Base-by-base conservation (phyloP, 1,140 invertebrate species). In the Calliphora vicina region DNA sequence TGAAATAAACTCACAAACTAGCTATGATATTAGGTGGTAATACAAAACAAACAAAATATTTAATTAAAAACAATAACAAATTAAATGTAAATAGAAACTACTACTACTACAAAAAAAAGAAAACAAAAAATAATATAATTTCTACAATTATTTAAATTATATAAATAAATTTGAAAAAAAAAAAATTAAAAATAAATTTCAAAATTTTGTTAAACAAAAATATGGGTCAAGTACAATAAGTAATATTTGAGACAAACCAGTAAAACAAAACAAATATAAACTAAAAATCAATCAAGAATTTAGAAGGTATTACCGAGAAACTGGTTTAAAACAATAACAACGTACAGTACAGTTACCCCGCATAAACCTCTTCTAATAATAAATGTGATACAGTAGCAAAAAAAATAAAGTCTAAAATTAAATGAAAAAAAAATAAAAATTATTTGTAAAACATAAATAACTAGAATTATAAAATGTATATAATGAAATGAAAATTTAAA, bases 1-100 rank as follows among this genome's bases (percentile, higher is more conserved):
- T 78, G 74, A 78, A 67, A 43, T 78, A 89, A 87, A 89, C 88
- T 89, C 88, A 89, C 88, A 89, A 89, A 89, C 89, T 89, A 89
- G 88, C 88, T 89, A 89, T 89, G 88, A 89, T 89, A 89, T 87
- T 89, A 89, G 88, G 26, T 81, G 45, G 45, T 61, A 82, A 82
- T 42, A 67, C 13, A 81, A 67, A 71, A 61, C 13, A 83, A 67
- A 72, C 29, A 83, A 50, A 67, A 83, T 71, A 35, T 35, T 35
- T 35, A 35, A 83, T 27, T 35, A 80, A 25, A 43, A 67, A 82
- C 43, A 80, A 84, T 23, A 72, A 42, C 23, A 83, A 26, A 72
- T 26, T 29, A 74, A 81, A 3, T 83, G 61, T 83, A 72, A 27
- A 80, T 81, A 74, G 17, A 83, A 42, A 9, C 15, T 42, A 6